Evolutionary conservation across 2,888 invertebrate species (phyloP).

Genomic region (Enchytraeus crypticus): DNA sequence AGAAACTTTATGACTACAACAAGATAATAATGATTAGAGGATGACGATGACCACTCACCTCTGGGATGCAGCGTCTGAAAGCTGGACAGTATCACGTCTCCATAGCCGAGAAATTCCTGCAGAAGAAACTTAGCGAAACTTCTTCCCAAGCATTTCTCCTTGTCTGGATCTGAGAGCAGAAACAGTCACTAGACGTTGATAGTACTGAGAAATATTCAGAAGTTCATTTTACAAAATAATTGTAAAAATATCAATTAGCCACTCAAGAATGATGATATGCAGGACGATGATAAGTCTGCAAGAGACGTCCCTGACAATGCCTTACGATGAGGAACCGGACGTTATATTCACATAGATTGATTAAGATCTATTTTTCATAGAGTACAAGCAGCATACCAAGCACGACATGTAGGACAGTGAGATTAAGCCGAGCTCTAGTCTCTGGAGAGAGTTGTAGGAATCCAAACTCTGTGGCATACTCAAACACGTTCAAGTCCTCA

Average conservation of each 20-base stretch:
- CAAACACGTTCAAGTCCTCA: background rate
- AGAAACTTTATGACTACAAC: too few relatives aligned
- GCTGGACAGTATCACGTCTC: conserved; percentile 1
- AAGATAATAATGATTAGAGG: too few relatives aligned
- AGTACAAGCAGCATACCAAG: too few relatives aligned
- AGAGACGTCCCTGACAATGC: too few relatives aligned
- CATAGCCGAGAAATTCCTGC: conserved; percentile 4
- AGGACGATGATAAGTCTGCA: too few relatives aligned
- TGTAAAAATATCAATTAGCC: background rate
- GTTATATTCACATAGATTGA: too few relatives aligned
- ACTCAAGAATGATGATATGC: background rate
- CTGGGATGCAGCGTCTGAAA: background rate
- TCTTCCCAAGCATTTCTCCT: background rate
- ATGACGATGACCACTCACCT: too few relatives aligned
- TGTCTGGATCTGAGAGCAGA: conserved; percentile 1
- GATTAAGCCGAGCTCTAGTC: background rate
- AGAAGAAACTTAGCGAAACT: conserved; percentile 1
- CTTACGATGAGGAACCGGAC: too few relatives aligned
- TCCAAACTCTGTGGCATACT: background rate
- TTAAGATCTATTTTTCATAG: too few relatives aligned
- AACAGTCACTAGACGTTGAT: too few relatives aligned
- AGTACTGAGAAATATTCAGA: background rate
- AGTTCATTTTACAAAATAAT: background rate
- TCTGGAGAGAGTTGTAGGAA: background rate
- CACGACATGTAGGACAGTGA: background rate